Conservation (phyloP, 2,797 vertebrate genomes). For the Melanotaenia trifasciata region DNA sequence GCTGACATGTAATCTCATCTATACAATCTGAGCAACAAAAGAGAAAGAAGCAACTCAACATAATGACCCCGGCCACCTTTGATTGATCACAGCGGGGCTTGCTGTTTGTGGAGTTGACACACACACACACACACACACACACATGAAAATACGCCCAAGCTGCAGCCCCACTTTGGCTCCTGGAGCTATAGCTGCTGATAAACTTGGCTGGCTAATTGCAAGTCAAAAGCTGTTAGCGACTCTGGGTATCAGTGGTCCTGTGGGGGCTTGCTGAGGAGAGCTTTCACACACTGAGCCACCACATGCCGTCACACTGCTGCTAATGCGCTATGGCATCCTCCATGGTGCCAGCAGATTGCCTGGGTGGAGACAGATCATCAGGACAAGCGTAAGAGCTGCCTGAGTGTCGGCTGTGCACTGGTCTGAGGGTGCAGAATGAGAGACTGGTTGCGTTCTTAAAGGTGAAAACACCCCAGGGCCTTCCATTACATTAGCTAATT, state of each 20-base stretch:
- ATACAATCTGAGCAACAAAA: slow-evolving; percentile 12
- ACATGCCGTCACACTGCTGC: slow-evolving; percentile 56
- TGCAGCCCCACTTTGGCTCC: slow-evolving; percentile 54
- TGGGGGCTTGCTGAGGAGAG: slow-evolving; percentile 62
- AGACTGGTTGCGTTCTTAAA: slow-evolving; percentile 50
- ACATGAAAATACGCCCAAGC: slow-evolving; percentile 3
- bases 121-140: slow-evolving; percentile 10
- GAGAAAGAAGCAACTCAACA: slow-evolving; percentile 23
- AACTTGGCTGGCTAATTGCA: slow-evolving; percentile 80
- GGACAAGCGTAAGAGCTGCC: slow-evolving; percentile 46
- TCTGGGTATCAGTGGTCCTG: slow-evolving; percentile 69
- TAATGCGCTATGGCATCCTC: slow-evolving; percentile 78
- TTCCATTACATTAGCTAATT: slow-evolving; percentile 58
- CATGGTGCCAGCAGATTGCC: slow-evolving; percentile 74
- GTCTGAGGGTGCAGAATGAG: slow-evolving; percentile 28
- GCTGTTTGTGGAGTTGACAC: slow-evolving; percentile 11
- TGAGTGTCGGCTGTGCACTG: not conserved
- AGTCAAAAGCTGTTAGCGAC: slow-evolving; percentile 82
- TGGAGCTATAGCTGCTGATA: slow-evolving; percentile 72
- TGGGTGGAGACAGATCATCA: slow-evolving; percentile 66
- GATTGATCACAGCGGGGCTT: slow-evolving; percentile 55
- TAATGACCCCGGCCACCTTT: slow-evolving; percentile 45
- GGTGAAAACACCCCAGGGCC: slow-evolving; percentile 47
- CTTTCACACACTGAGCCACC: slow-evolving; percentile 65
- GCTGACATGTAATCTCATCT: slow-evolving; percentile 30